Evolutionary conservation across 2,888 invertebrate species (phyloP).

Genomic region (Drosophila paramelanica): DNA sequence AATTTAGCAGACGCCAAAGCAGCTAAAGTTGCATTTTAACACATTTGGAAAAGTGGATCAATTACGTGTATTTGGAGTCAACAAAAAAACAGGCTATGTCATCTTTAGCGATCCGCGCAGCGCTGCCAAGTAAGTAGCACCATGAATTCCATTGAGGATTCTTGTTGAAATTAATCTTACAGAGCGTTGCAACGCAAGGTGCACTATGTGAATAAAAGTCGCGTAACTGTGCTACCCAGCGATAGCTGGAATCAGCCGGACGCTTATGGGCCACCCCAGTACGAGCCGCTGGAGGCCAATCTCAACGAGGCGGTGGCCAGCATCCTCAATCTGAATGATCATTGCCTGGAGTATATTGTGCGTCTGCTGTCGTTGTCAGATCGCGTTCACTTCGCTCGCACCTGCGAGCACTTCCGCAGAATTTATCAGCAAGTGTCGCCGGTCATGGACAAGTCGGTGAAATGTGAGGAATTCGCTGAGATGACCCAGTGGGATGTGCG

Average conservation of each 20-base stretch:
- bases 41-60: slow-evolving; percentile 38
- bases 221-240: slow-evolving; percentile 48
- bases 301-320: neutral
- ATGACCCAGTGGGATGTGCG: slow-evolving; percentile 67
- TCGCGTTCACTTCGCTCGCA: slow-evolving; percentile 64
- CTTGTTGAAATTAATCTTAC: neutral
- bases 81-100: slow-evolving; percentile 30
- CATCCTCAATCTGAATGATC: slow-evolving; percentile 59
- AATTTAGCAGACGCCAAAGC: slow-evolving; percentile 29
- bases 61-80: slow-evolving; percentile 19
- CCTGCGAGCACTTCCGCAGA: slow-evolving; percentile 57
- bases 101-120: slow-evolving; percentile 26
- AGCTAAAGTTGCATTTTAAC: slow-evolving; percentile 25
- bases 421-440: slow-evolving; percentile 46
- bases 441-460: slow-evolving; percentile 31
- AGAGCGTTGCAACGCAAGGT: slow-evolving; percentile 26
- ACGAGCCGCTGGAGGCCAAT: neutral
- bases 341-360: slow-evolving; percentile 62
- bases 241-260: slow-evolving; percentile 69
- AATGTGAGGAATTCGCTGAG: slow-evolving; percentile 10
- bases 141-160: neutral
- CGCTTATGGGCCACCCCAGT: slow-evolving; percentile 8
- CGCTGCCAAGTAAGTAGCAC: slow-evolving; percentile 51
- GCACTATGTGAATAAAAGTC: slow-evolving; percentile 26
- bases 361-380: slow-evolving; percentile 38